Evolutionary conservation across 2,797 vertebrate genomes (phyloP), one percentile per base, ranked within the genome.

Genomic region (Lophotriccus pileatus): DNA sequence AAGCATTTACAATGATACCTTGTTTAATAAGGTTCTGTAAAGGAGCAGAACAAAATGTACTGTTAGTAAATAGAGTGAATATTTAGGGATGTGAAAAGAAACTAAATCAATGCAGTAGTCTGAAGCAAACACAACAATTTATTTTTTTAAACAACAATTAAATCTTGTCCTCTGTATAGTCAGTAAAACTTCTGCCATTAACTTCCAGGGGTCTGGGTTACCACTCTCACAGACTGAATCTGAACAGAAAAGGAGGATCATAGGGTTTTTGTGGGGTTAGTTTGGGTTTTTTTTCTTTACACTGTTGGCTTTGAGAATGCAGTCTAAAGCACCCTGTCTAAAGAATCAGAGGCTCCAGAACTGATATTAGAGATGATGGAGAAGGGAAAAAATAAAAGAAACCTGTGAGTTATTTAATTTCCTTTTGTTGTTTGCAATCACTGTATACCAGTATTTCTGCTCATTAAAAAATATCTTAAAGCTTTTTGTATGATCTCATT

Each of bases 191-290:
- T 74, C 87, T 85, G 28, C 30, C 34, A 70, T 12, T 77, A 79
- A 36, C 4, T 87, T 68, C 10, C 32, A 22, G 18, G 8, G 3
- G 36, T 58, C 16, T 67, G 19, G 36, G 4, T 58, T 93, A 83
- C 87, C 37, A 68, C 9, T 79, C 7, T 4, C 14, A 25, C 3
- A 12, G 14, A 43, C 9, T 64, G 49, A 72, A 78, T 69, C 72
- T 64, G 18, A 89, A 50, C 19, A 30, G 34, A 56, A 68, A 34
- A 36, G 7, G 10, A 59, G 3, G 7, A 58, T 52, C 14, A 46
- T 8, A 47, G 5, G 3, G 44, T 1, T 2, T 2, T 41, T 64
- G 2, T 16, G 14, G 17, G 8, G 3, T 46, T n/a, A n/a, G 21
- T 27, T 39, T 39, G 39, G 12, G 24, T 10, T 6, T 30, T 39